Evolutionary conservation across 2,888 invertebrate species (phyloP).

Genomic region (Ischnura elegans): DNA sequence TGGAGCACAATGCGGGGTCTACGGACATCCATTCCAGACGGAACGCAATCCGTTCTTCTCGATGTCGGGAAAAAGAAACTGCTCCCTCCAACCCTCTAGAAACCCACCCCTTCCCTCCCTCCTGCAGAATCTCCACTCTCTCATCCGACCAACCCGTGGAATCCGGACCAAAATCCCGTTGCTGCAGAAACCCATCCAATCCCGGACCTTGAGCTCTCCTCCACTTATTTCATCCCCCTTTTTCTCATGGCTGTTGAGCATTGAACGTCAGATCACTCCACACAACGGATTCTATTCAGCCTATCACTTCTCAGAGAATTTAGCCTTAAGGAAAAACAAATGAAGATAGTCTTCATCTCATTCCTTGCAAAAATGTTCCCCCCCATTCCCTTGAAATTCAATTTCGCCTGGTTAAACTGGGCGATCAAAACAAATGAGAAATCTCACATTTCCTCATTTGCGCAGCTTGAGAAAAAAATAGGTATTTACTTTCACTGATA

Average conservation of each 20-base stretch:
- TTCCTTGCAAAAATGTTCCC: too few species aligned
- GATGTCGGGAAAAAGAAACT: conserved; percentile 60
- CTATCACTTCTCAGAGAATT: background rate
- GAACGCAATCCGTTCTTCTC: conserved; percentile 62
- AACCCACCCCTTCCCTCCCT: background rate
- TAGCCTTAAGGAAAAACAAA: too few species aligned
- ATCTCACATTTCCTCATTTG: too few species aligned
- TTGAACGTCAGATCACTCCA: too few species aligned
- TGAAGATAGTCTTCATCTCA: too few species aligned
- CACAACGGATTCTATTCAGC: background rate
- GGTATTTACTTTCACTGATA: too few species aligned
- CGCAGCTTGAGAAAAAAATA: too few species aligned
- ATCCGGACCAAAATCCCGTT: background rate
- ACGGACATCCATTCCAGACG: conserved; percentile 57
- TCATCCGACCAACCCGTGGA: too few species aligned
- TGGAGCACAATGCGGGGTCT: conserved; percentile 35
- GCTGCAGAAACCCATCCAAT: background rate
- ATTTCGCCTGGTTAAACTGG: too few species aligned
- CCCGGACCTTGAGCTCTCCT: background rate
- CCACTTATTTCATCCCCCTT: background rate
- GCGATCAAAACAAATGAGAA: too few species aligned
- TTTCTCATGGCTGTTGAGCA: too few species aligned
- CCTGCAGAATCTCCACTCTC: conserved; percentile 8
- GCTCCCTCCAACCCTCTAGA: background rate
- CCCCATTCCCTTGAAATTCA: too few species aligned